Evolutionary conservation across 2,888 invertebrate species (phyloP).

Genomic region (Hyposoter didymator): DNA sequence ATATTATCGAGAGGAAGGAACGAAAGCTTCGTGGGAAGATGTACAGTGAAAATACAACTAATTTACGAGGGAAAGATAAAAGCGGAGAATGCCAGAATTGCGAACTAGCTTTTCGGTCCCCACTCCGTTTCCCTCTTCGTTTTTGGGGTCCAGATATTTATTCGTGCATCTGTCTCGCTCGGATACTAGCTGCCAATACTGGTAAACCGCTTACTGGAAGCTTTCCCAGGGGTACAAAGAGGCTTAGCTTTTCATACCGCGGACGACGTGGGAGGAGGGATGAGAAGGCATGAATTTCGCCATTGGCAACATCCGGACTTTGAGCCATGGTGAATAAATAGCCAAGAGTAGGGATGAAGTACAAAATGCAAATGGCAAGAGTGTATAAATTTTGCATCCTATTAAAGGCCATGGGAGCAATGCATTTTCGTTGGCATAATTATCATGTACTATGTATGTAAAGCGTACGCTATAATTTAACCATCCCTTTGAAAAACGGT

Average conservation of each 20-base stretch:
- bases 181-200: constrained; percentile 49
- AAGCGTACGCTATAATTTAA: background rate
- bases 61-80: constrained; percentile 39
- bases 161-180: constrained; percentile 28
- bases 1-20: constrained; percentile 32
- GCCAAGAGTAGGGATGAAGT: constrained; percentile 7
- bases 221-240: constrained; percentile 59
- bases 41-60: constrained; percentile 39
- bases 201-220: constrained; percentile 61
- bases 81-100: background rate
- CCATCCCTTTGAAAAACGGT: background rate
- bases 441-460: constrained; percentile 15
- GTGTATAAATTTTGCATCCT: constrained; percentile 45
- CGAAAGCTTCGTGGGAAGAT: constrained; percentile 55
- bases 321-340: constrained; percentile 15
- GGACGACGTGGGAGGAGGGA: background rate
- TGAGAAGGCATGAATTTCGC: constrained; percentile 10
- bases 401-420: constrained; percentile 24
- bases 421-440: constrained; percentile 37
- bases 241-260: constrained; percentile 54
- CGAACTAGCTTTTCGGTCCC: background rate
- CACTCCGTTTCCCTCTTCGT: background rate
- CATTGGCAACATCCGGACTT: constrained; percentile 16
- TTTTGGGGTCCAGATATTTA: constrained; percentile 16
- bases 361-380: constrained; percentile 52